Evolutionary conservation across 2,888 invertebrate genomes (phyloP).

Genomic region (Ectobius pallidus): DNA sequence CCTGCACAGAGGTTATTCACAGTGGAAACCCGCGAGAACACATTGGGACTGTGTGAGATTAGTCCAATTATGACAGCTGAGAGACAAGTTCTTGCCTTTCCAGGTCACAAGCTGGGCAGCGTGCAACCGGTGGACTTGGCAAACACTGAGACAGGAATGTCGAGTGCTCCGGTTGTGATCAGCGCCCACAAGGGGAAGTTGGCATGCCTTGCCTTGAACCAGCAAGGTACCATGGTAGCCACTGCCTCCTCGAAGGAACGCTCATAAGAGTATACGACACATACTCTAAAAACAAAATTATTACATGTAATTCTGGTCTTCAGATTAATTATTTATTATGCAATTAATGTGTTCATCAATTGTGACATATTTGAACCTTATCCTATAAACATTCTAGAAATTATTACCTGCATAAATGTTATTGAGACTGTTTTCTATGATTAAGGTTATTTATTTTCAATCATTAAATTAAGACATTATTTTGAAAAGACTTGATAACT

Average conservation of each 20-base stretch:
- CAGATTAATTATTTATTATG: too few species aligned
- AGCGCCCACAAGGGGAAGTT: constrained; percentile 77
- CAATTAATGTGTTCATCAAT: too few species aligned
- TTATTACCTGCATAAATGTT: too few species aligned
- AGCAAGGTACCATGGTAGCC: constrained; percentile 77
- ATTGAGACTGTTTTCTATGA: too few species aligned
- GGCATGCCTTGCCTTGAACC: constrained; percentile 78
- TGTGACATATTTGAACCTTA: too few species aligned
- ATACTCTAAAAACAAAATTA: constrained; percentile 63
- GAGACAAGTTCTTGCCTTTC: constrained; percentile 78
- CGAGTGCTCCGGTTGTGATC: constrained; percentile 76
- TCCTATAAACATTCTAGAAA: too few species aligned
- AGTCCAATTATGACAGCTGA: constrained; percentile 69
- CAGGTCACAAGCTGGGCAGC: constrained; percentile 81
- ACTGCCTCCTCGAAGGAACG: constrained; percentile 85
- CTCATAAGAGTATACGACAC: constrained; percentile 85
- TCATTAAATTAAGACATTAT: too few species aligned
- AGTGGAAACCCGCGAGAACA: constrained; percentile 76
- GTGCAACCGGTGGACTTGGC: constrained; percentile 77
- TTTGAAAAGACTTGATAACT: too few species aligned
- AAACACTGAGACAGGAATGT: constrained; percentile 63
- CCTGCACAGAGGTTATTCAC: constrained; percentile 69
- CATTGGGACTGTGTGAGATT: constrained; percentile 75
- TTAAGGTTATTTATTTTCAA: too few species aligned
- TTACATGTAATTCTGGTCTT: too few species aligned